phyloP scores from a whole-genome alignment of 2,113 vertebrate genomes.

The Scalopus aquaticus region DNA sequence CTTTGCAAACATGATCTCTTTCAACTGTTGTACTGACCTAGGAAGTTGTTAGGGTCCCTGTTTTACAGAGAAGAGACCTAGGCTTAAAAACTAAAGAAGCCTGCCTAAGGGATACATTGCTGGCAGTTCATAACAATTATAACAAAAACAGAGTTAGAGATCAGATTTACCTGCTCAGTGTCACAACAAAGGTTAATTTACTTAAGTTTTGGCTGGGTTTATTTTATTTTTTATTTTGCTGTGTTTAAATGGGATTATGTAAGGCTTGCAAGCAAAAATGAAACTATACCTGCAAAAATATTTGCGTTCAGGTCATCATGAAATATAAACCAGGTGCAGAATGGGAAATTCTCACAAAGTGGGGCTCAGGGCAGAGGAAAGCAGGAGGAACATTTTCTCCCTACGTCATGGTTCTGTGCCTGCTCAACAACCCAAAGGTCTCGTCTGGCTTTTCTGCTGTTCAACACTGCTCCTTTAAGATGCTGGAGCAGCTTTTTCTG shows the following conservation, averaged over 20 bases:
- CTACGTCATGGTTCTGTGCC: neutral
- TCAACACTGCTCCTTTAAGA: neutral
- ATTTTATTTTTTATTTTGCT: no score
- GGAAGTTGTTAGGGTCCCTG: neutral
- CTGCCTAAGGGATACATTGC: neutral
- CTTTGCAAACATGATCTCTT: neutral
- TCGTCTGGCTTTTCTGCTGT: neutral
- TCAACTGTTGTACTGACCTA: neutral
- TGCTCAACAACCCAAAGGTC: neutral
- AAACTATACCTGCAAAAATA: neutral
- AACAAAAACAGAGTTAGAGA: neutral
- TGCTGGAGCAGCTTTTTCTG: neutral
- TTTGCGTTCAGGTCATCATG: neutral
- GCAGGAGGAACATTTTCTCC: neutral
- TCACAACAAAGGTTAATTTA: neutral
- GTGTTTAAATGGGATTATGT: neutral
- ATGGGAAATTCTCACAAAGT: neutral
- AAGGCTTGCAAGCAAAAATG: neutral
- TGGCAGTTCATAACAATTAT: neutral
- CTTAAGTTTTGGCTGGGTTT: neutral
- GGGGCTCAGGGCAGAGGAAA: neutral
- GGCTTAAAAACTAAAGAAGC: neutral
- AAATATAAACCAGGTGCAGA: accelerated
- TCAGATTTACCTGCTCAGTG: neutral
- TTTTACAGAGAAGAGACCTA: neutral